These are phyloP conservation scores for Achatina immaculata DNA, from an alignment of 1,140 invertebrate genomes.

Conservation along the genomic window DNA sequence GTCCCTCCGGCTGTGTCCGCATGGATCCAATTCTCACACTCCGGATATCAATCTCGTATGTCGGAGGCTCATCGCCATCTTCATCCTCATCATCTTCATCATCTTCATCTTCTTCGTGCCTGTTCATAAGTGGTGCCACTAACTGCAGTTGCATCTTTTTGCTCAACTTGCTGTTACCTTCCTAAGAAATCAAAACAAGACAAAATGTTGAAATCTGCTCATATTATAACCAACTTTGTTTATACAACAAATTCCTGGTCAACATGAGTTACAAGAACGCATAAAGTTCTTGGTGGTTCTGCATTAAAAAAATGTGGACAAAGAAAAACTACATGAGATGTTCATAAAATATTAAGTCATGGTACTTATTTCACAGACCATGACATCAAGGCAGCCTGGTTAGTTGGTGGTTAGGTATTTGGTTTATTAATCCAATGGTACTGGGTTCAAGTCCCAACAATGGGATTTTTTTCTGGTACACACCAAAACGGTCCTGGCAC, in stretches of 20 bases:
- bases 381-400: too few relatives aligned
- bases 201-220: neutral
- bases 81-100: slow-evolving; percentile 37
- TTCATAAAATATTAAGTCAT: too few relatives aligned
- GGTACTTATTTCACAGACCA: too few relatives aligned
- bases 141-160: slow-evolving; percentile 16
- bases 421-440: too few relatives aligned
- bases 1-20: slow-evolving; percentile 51
- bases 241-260: too few relatives aligned
- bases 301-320: too few relatives aligned
- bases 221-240: neutral
- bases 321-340: too few relatives aligned
- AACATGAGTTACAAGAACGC: neutral
- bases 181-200: neutral
- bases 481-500: too few relatives aligned
- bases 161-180: slow-evolving; percentile 26
- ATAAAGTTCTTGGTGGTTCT: too few relatives aligned
- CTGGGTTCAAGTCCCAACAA: too few relatives aligned
- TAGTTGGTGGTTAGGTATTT: too few relatives aligned
- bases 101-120: slow-evolving; percentile 24
- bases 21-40: slow-evolving; percentile 58
- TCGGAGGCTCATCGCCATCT: slow-evolving; percentile 28
- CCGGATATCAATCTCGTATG: slow-evolving; percentile 42
- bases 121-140: neutral
- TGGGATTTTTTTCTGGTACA: too few relatives aligned